These are phyloP conservation scores for Thysanoteuthis rhombus DNA, from an alignment of 2,888 invertebrate genomes.

Conservation along the genomic window DNA sequence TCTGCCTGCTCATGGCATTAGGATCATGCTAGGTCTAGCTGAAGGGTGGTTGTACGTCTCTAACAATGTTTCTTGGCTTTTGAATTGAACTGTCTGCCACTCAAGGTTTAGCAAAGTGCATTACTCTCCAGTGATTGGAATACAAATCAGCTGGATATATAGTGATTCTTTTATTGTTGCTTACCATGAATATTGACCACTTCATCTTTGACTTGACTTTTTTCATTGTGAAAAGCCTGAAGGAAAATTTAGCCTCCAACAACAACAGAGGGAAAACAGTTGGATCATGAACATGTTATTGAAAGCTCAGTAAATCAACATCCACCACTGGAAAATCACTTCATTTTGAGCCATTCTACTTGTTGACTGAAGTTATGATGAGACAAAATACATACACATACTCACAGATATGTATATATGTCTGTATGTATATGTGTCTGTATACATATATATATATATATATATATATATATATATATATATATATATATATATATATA, in stretches of 20 bases:
- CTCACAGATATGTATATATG: no score
- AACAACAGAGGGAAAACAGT: not conserved
- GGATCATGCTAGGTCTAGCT: not conserved
- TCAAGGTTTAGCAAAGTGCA: conserved; percentile 12
- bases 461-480: no score
- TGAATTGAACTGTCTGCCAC: not conserved
- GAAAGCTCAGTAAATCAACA: not conserved
- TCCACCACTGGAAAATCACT: not conserved
- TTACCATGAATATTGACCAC: not conserved
- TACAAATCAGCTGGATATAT: not conserved
- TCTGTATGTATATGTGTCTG: no score
- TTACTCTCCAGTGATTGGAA: not conserved
- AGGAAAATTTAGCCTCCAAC: not conserved
- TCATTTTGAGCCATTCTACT: no score
- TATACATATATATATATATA: no score
- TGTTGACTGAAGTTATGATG: no score
- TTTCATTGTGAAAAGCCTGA: not conserved
- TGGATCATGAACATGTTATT: not conserved
- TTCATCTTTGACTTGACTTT: not conserved
- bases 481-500: no score
- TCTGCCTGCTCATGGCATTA: not conserved
- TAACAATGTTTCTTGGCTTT: not conserved
- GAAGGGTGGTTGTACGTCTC: no score
- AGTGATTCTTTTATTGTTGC: not conserved
- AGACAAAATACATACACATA: no score